These are phyloP conservation scores for Hormaphis cornu DNA, from an alignment of 1,140 invertebrate genomes.

Conservation along the genomic window DNA sequence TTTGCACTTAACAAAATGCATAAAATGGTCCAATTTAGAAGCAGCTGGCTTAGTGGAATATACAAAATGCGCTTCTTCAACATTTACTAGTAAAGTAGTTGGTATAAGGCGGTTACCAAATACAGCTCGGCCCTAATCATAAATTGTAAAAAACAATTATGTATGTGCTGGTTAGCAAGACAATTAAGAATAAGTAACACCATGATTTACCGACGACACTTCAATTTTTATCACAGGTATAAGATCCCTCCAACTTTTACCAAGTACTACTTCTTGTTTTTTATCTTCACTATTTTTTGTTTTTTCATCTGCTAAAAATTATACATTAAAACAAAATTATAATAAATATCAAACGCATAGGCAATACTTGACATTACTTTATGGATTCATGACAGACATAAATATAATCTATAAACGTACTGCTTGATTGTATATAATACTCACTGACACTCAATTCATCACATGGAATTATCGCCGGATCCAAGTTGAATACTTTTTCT, in stretches of 20 bases:
- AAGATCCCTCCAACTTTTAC: conserved; percentile 86
- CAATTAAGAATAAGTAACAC: neutral
- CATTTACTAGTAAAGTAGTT: conserved; percentile 81
- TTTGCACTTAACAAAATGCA: conserved; percentile 91
- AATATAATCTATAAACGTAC: neutral
- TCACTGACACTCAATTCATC: conserved; percentile 37
- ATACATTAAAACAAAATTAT: too few relatives aligned
- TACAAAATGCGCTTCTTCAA: conserved; percentile 89
- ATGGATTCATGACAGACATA: too few relatives aligned
- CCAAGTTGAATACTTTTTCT: conserved; percentile 81
- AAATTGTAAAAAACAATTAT: conserved; percentile 2
- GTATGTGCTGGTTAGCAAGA: too few relatives aligned
- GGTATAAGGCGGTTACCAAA: conserved; percentile 95
- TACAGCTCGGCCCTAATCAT: conserved; percentile 68
- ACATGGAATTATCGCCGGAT: conserved; percentile 60
- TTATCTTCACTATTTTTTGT: conserved; percentile 25
- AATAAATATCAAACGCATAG: neutral
- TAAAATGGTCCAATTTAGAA: conserved; percentile 84
- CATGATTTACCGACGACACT: conserved; percentile 60
- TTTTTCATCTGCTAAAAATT: conserved; percentile 32
- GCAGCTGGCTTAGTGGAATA: conserved; percentile 93
- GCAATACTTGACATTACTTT: neutral
- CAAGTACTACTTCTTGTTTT: conserved; percentile 41
- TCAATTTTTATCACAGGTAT: conserved; percentile 95
- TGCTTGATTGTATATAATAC: neutral